Base-by-base conservation (phyloP, 2,113 vertebrate genomes). In the Acrocephalus arundinaceus region DNA sequence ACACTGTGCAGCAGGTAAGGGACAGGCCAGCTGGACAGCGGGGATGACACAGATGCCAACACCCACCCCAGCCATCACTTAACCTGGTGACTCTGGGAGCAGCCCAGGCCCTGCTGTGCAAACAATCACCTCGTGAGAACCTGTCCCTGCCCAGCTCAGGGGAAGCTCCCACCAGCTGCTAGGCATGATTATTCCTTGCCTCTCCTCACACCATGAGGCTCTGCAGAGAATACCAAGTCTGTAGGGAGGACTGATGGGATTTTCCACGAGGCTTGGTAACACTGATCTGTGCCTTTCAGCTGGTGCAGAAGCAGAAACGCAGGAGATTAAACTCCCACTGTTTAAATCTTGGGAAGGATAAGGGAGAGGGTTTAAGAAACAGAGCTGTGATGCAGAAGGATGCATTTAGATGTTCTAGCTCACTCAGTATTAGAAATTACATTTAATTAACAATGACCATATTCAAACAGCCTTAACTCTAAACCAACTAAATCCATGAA, bases 391-490 rank as follows among this genome's bases (percentile, higher is more conserved):
- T 21, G 20, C 33, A 74, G 51, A 74, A 74, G 22, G 27, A 71
- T 52, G 11, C 7, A 45, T 70, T 80, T 41, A 58, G 9, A 13
- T 39, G 10, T 74, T 49, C 30, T 39, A 51, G 13, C 51, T 81
- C 71, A 51, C 18, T 51, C 51, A 71, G 68, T 5, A 59, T 39
- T 35, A 88, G 59, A 77, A 87, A 63, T 77, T 66, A 58, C 27
- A 71, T 66, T 85, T 86, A 92, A 88, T 88, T 83, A 80, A 85
- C 9, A 62, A 58, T 58, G 74, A 68, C 33, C 7, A 55, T 51
- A 73, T 68, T 89, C 22, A 85, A 94, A 67, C 11, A 83, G 35
- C 23, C 90, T 90, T 94, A 83, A 52, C 46, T 95, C 85, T 83
- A 87, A 94, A 90, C 61, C 59, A 87, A 45, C 58, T 59, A 93